Evolutionary conservation across 2,888 invertebrate genomes (phyloP).

Genomic region (Folsomia candida): DNA sequence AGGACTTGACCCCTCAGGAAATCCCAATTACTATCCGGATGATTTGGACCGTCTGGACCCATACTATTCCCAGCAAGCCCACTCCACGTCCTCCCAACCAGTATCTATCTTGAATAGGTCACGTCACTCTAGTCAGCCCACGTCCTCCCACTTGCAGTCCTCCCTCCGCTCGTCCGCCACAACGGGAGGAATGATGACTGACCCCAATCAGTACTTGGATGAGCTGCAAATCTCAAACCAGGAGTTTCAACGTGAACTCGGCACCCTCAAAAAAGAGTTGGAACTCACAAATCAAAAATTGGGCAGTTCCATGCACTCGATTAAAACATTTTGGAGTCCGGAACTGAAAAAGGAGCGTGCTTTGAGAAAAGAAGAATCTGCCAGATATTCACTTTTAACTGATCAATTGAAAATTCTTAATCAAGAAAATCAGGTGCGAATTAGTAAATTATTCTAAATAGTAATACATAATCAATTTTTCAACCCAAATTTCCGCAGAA

Average conservation of each 20-base stretch:
- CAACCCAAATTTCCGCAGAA: too few species aligned
- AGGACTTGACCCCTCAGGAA: too few species aligned
- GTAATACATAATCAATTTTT: not conserved
- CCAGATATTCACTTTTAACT: slow-evolving; percentile 92
- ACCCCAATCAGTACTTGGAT: slow-evolving; percentile 68
- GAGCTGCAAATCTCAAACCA: slow-evolving; percentile 91
- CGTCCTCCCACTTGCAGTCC: not conserved
- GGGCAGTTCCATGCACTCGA: slow-evolving; percentile 98
- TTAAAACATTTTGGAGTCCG: slow-evolving; percentile 99
- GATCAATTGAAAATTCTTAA: slow-evolving; percentile 94
- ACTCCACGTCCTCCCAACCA: slow-evolving; percentile 23
- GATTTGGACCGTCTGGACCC: too few species aligned
- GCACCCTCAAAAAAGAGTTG: slow-evolving; percentile 86
- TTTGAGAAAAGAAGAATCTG: slow-evolving; percentile 93
- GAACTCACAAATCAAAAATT: slow-evolving; percentile 96
- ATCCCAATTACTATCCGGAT: too few species aligned
- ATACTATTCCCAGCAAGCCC: too few species aligned
- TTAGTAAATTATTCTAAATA: not conserved
- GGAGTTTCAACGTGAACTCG: slow-evolving; percentile 88
- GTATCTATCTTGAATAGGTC: slow-evolving; percentile 45
- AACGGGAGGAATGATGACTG: slow-evolving; percentile 31
- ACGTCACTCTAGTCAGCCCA: slow-evolving; percentile 43
- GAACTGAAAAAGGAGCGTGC: slow-evolving; percentile 98
- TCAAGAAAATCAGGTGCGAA: slow-evolving; percentile 87
- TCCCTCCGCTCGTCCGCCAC: slow-evolving; percentile 15